Conservation (phyloP, 2,113 vertebrate genomes). For the Tylochromis polylepis region DNA sequence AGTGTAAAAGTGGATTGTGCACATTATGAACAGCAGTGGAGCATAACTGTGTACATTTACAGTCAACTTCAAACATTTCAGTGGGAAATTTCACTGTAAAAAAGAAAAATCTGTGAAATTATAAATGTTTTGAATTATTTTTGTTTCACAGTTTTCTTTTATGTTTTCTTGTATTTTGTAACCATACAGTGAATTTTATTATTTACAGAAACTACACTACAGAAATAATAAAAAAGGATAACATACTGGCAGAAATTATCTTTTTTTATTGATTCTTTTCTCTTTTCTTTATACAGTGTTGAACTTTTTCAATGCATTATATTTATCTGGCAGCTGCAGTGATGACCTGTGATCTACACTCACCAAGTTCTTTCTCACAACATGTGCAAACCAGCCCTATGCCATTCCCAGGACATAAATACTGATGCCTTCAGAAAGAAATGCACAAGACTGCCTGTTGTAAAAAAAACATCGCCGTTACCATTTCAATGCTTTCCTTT, state of each 20-base stretch:
- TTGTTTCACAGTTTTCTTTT: neutral
- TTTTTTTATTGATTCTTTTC: too few relatives aligned
- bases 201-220: neutral
- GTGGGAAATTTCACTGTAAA: neutral
- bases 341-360: neutral
- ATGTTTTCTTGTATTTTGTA: neutral
- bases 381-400: too few relatives aligned
- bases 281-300: too few relatives aligned
- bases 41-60: neutral
- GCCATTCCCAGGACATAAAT: neutral
- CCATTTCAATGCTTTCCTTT: neutral
- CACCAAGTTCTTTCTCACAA: neutral
- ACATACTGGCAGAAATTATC: too few relatives aligned
- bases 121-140: neutral
- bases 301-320: neutral
- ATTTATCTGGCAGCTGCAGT: neutral
- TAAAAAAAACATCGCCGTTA: too few relatives aligned
- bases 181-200: neutral
- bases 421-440: neutral
- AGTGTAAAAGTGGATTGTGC: neutral
- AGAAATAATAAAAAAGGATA: neutral
- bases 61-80: neutral
- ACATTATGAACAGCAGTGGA: neutral
- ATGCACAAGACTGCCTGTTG: accelerated
- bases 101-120: neutral